Percentiles rank a stretch among this genome's conserved stretches.
These are phyloP conservation scores for Cryptotis parvus DNA, from an alignment of 2,113 vertebrate species.

Conservation along the genomic window DNA sequence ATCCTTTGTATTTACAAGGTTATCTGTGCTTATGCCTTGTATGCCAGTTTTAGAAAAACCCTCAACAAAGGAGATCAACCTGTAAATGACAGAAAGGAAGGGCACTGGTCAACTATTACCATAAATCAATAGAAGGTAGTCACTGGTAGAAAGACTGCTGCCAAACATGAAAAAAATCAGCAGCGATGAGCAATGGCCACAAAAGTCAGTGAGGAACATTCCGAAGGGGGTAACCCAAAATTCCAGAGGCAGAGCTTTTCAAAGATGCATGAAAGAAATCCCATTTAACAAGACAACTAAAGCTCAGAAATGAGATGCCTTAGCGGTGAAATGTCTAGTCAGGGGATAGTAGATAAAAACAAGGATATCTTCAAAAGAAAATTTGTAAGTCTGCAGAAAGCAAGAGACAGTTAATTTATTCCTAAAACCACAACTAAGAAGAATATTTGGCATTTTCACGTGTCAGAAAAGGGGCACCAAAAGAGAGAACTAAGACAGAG, in stretches of 20 bases:
- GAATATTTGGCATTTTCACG: conserved; percentile 59
- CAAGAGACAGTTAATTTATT: conserved; percentile 41
- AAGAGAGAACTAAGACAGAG: conserved; percentile 34
- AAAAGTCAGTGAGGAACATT: conserved; percentile 55
- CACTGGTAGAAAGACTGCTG: conserved; percentile 38
- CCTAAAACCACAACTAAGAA: conserved; percentile 18
- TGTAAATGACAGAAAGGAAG: conserved; percentile 61
- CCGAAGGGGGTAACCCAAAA: conserved; percentile 48
- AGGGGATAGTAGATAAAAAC: conserved; percentile 41
- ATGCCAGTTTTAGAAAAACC: conserved; percentile 55
- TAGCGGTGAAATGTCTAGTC: conserved; percentile 9
- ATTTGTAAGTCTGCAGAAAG: not conserved
- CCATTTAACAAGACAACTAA: conserved; percentile 34
- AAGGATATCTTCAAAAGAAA: not conserved
- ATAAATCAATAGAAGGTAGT: conserved; percentile 68
- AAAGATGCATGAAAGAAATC: conserved; percentile 46
- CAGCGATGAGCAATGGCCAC: conserved; percentile 22
- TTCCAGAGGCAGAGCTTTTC: not conserved
- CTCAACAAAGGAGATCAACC: conserved; percentile 52
- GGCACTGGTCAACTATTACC: conserved; percentile 10
- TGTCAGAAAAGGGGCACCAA: not conserved
- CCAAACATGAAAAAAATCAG: conserved; percentile 13
- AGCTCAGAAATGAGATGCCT: conserved; percentile 58
- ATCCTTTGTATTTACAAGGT: conserved; percentile 61
- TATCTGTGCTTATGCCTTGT: not conserved